A percentile compares a stretch with the other conserved stretches of the same genome.
These are phyloP conservation scores for Drosophila teissieri DNA, from an alignment of 1,140 invertebrate species.

Conservation along the genomic window DNA sequence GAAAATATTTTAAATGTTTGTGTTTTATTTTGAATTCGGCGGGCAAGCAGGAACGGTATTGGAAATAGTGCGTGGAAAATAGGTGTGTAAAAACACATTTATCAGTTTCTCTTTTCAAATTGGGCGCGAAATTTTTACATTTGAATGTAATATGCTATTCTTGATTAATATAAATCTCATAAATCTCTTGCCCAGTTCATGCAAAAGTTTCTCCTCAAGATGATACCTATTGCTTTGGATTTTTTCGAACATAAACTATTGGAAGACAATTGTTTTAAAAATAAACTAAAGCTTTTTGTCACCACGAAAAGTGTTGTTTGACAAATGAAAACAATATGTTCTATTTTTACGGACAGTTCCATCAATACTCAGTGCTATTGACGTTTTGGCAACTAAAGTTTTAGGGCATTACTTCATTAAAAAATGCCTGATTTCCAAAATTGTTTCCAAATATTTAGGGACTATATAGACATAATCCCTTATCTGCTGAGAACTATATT, in stretches of 20 bases:
- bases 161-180: background rate
- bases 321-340: background rate
- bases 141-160: background rate
- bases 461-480: background rate
- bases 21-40: background rate
- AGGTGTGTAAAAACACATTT: background rate
- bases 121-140: background rate
- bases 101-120: too few relatives aligned
- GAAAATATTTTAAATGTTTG: slow-evolving; percentile 5
- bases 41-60: background rate
- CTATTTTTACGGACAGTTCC: background rate
- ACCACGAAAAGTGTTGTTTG: background rate
- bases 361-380: background rate
- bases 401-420: background rate
- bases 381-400: background rate
- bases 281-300: slow-evolving; percentile 6
- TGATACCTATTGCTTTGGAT: background rate
- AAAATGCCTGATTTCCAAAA: too few relatives aligned
- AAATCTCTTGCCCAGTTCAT: background rate
- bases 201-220: too few relatives aligned
- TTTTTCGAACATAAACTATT: background rate
- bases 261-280: slow-evolving; percentile 6
- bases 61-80: background rate
- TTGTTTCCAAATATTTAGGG: background rate
- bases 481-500: slow-evolving; percentile 4